phyloP scores from a whole-genome alignment of 2,888 invertebrate species.

The Pardosa pseudoannulata region DNA sequence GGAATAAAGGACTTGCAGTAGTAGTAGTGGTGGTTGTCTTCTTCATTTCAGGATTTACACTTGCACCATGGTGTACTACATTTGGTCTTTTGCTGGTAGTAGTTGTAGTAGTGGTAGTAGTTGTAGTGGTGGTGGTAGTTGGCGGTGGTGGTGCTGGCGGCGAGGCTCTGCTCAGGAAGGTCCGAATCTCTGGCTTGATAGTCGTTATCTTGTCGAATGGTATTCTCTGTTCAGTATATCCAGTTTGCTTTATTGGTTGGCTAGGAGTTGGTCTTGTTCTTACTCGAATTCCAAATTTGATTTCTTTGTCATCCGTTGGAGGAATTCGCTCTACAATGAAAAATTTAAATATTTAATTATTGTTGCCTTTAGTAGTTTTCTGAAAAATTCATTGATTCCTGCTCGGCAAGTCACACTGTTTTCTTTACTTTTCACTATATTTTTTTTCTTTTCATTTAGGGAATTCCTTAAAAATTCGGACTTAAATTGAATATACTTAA shows the following conservation, averaged over 20 bases:
- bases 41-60: neutral
- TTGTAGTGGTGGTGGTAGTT: no score
- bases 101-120: neutral
- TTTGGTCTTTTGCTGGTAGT: slow-evolving; percentile 10
- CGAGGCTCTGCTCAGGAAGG: neutral
- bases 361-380: no score
- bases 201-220: slow-evolving; percentile 74
- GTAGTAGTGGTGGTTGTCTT: neutral
- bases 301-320: neutral
- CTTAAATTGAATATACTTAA: no score
- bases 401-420: no score
- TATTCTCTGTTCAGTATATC: slow-evolving; percentile 75
- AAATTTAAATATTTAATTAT: no score
- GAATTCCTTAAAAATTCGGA: no score
- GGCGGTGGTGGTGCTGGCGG: no score
- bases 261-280: neutral
- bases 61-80: neutral
- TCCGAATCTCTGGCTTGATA: slow-evolving; percentile 5
- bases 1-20: slow-evolving; percentile 8
- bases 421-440: no score
- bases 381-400: no score
- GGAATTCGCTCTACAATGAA: neutral
- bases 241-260: slow-evolving; percentile 59
- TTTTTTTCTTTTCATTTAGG: no score
- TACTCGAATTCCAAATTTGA: slow-evolving; percentile 37